Conservation (phyloP, 64 coral and sea anemone genomes). For the Actinia tenebrosa region DNA sequence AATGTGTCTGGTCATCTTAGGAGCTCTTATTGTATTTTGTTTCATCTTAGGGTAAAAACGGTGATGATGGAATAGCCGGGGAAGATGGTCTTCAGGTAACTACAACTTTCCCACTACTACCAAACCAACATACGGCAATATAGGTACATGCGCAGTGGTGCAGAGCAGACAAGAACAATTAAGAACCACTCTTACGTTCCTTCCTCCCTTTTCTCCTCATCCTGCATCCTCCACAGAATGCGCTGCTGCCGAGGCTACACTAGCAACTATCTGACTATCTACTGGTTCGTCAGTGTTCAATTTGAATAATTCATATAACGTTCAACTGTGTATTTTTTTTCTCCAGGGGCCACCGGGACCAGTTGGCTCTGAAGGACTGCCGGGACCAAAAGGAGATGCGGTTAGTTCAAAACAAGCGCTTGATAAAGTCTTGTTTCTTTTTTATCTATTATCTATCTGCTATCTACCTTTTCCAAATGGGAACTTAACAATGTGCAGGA, state of each 20-base stretch:
- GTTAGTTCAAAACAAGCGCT: background rate
- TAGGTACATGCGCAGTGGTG: no score
- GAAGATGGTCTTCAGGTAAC: slow-evolving; percentile 19
- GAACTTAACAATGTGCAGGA: no score
- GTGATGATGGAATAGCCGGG: background rate
- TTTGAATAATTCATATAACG: background rate
- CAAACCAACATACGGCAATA: background rate
- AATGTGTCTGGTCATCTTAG: background rate
- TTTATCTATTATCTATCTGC: background rate
- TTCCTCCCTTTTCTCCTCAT: no score
- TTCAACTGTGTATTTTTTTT: background rate
- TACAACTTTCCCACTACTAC: no score
- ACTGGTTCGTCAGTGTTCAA: background rate
- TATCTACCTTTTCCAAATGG: no score
- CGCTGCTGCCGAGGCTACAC: no score
- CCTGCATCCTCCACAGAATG: no score
- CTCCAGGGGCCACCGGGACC: background rate
- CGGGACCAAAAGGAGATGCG: background rate
- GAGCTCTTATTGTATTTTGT: background rate
- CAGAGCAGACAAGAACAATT: no score
- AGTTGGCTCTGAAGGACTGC: background rate
- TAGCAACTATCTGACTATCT: background rate
- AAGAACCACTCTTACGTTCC: no score
- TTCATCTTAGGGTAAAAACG: slow-evolving; percentile 14
- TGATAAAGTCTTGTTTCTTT: background rate